Evolutionary conservation across 2,888 invertebrate species (phyloP).

Genomic region (Leptinotarsa juncta): DNA sequence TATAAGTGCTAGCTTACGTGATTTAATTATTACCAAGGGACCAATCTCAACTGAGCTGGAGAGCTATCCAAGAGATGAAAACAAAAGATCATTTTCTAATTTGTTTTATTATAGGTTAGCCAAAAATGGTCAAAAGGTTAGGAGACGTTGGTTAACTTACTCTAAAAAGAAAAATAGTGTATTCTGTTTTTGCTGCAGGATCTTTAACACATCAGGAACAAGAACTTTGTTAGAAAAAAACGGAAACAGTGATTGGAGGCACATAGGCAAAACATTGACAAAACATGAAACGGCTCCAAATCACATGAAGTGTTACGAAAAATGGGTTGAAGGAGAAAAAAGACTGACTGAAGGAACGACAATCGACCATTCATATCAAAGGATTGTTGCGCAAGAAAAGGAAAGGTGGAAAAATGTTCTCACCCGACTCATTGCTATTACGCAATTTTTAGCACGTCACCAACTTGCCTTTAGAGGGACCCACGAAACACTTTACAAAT

Average conservation of each 20-base stretch:
- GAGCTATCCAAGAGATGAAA: conserved; percentile 18
- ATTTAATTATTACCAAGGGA: conserved; percentile 10
- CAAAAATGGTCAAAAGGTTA: neutral
- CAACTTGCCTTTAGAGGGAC: neutral
- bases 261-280: neutral
- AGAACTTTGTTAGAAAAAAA: neutral
- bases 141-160: neutral
- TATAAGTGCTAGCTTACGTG: neutral
- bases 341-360: neutral
- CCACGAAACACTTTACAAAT: neutral
- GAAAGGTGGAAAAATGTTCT: neutral
- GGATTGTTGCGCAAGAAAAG: neutral
- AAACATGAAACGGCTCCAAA: neutral
- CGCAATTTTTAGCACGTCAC: neutral
- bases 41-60: conserved; percentile 2
- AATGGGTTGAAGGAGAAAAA: neutral
- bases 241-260: neutral
- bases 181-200: neutral
- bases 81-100: conserved; percentile 9
- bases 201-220: neutral
- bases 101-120: neutral
- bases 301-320: conserved; percentile 1
- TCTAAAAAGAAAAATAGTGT: neutral
- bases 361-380: neutral
- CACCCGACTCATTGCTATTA: neutral